Base-by-base conservation (phyloP, 2,113 vertebrate species). In the Bufo gargarizans region DNA sequence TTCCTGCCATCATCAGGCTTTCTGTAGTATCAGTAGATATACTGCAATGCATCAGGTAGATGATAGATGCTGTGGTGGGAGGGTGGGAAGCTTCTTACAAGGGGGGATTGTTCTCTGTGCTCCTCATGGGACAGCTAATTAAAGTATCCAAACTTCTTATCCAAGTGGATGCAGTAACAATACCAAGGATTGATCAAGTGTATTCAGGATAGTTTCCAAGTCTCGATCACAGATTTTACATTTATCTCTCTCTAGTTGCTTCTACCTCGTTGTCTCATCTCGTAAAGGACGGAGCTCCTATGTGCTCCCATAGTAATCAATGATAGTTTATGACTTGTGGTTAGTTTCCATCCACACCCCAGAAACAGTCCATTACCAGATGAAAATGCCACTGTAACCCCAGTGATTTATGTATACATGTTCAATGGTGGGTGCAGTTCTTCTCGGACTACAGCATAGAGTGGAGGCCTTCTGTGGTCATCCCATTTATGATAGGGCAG, bases 21-120 rank as follows among this genome's bases (percentile, higher is more conserved):
- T 59, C 80, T 77, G 86, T 83, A 88, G 82, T 80, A 88, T 83
- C 80, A 82, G 58, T 79, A 82, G 67, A 83, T 88, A 58, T 88
- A 65, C 86, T 88, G 86, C 86, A 88, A 88, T 88, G 86, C 86
- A 88, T 88, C 86, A 88, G 86, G 86, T 88, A 88, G 86, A 88
- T 82, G 77, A 45, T 74, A 74, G 71, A 82, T 72, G 77, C 77
- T 82, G 45, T 56, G 50, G 17, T 22, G 86, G 56, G 74, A 77
- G 85, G 85, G 71, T 71, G 63, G 79, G 80, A 22, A 77, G 17
- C 79, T 88, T 17, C 49, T 83, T n/a, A 77, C 22, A 22, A 77
- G 53, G 81, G 14, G n/a, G 80, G 33, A 20, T 13, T 4, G 49
- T 19, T n/a, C 17, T 47, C 2, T 50, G 47, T 3, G 14, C 72